These are phyloP conservation scores for Brachirus orientalis DNA, from an alignment of 2,113 vertebrate species.

Conservation along the genomic window DNA sequence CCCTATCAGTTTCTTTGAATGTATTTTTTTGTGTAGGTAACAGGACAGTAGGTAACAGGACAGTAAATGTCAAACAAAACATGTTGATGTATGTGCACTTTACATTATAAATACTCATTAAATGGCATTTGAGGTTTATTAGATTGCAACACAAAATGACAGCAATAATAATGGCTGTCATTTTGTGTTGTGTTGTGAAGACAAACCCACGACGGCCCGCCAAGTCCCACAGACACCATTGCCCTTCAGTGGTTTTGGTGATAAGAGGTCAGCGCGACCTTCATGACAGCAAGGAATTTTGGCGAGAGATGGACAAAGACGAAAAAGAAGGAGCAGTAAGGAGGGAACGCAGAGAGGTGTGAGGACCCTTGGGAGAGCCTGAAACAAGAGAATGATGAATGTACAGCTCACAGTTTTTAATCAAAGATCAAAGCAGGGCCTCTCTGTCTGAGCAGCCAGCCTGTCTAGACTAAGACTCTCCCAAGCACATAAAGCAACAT, in stretches of 20 bases:
- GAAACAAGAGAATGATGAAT: constrained; percentile 81
- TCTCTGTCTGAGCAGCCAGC: constrained; percentile 80
- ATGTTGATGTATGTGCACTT: no score
- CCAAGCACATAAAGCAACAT: constrained; percentile 84
- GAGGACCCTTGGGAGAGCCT: constrained; percentile 60
- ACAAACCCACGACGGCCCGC: not conserved
- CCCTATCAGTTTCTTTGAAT: not conserved
- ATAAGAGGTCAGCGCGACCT: constrained; percentile 56
- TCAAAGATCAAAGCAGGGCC: constrained; percentile 84
- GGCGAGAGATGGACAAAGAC: constrained; percentile 28
- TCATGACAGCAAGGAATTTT: constrained; percentile 51
- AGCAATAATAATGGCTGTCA: constrained; percentile 21
- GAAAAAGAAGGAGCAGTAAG: constrained; percentile 36
- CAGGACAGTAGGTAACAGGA: no score
- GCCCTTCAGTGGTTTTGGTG: constrained; percentile 45
- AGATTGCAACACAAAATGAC: constrained; percentile 20
- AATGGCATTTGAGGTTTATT: constrained; percentile 38
- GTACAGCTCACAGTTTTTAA: constrained; percentile 82
- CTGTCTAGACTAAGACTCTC: constrained; percentile 84
- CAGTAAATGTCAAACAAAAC: no score
- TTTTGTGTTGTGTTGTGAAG: no score
- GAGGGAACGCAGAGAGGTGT: constrained; percentile 39
- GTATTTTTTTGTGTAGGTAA: not conserved
- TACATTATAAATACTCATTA: not conserved
- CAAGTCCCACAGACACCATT: constrained; percentile 17